Conservation (phyloP, 2,113 vertebrate genomes). For the mouse (Mus musculus) region DNA sequence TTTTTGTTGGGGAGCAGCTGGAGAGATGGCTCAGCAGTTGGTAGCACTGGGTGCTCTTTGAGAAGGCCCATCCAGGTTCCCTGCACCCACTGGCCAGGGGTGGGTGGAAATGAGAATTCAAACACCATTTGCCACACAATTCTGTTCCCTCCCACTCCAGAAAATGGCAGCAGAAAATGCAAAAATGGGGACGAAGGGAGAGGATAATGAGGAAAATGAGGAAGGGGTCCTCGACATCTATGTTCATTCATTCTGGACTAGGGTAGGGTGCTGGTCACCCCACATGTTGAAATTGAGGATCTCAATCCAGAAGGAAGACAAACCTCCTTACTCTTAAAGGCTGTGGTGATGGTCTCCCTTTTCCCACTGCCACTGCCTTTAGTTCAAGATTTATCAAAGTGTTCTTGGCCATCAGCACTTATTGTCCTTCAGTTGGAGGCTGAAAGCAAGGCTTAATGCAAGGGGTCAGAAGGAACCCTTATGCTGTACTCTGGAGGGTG, state of each 20-base stretch:
- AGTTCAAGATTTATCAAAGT: neutral
- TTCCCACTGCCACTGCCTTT: neutral
- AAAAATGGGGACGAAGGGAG: neutral
- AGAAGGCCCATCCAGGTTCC: too few relatives aligned
- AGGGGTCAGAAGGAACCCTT: neutral
- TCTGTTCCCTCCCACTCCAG: neutral
- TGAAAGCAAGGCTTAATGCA: neutral
- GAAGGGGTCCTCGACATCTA: neutral
- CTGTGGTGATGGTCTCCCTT: neutral
- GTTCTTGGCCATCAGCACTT: neutral
- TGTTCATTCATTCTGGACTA: neutral
- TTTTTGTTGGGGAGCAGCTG: too few relatives aligned
- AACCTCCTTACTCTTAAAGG: neutral
- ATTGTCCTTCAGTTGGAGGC: neutral
- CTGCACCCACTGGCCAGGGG: neutral
- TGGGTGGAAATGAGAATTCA: neutral
- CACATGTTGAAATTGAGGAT: neutral
- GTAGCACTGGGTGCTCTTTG: too few relatives aligned
- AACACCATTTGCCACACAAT: neutral
- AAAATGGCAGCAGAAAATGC: neutral
- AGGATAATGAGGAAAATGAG: neutral
- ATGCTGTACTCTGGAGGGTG: neutral
- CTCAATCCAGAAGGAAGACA: neutral
- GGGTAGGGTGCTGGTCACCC: neutral
- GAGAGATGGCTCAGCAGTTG: too few relatives aligned